Evolutionary conservation across 2,797 vertebrate genomes (phyloP), one percentile per base, ranked within the genome.

Genomic region (Urosaurus nigricauda): DNA sequence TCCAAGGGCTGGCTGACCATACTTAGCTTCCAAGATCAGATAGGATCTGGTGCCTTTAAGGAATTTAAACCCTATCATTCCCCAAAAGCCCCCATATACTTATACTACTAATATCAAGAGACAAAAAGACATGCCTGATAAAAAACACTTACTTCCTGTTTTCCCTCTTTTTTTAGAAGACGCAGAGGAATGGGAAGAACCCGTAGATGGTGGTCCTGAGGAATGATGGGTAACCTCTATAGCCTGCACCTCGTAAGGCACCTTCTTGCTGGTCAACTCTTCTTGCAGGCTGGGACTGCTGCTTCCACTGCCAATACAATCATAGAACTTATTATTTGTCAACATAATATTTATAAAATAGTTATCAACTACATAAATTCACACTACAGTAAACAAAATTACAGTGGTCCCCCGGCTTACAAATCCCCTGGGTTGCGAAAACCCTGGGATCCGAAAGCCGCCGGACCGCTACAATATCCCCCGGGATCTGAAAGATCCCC

Each of bases 101-200:
- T 51, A 29, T 24, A 47, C 24, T 8, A 63, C 4, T 12, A 43
- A 29, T 68, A 68, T 12, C 65, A 68, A 68, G 29, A 29, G 2
- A 71, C 65, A 84, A 56, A 35, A 16, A 37, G 14, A 14, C 40
- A 75, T 75, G 8, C 58, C 53, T 32, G 77, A 24, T 26, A 63
- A 43, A 56, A 12, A 53, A 0, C 81, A 95, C 97, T 96, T 95
- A 97, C 97, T 84, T 89, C 97, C 95, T 82, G 95, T 96, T 87
- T 94, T 96, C 95, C 97, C 97, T 96, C 95, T 97, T 93, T 96
- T 98, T 95, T 94, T 98, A 12, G 95, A 94, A 40, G 98, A 98
- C 89, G 96, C 85, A 70, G 97, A 98, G 4, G 98, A 98, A 85
- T 86, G 96, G 35, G 98, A 98, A 0, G 98, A 99, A 2, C 97